These are phyloP conservation scores for Mesorhabditis sp. DNA, from an alignment of 2,888 invertebrate species.

Conservation along the genomic window DNA sequence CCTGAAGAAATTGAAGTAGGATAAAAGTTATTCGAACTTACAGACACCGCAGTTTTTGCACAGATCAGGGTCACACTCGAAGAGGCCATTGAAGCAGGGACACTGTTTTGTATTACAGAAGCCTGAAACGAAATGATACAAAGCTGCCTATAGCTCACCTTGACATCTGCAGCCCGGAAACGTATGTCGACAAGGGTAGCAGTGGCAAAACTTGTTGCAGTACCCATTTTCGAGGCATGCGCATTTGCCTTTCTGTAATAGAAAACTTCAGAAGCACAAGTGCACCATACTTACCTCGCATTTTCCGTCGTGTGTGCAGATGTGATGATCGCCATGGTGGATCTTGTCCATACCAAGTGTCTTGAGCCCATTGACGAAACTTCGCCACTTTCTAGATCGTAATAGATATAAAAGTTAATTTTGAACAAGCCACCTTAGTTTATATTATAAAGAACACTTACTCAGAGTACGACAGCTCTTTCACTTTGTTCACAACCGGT, in stretches of 20 bases:
- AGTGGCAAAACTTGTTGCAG: not conserved
- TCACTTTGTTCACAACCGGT: too few relatives aligned
- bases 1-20: too few relatives aligned
- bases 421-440: too few relatives aligned
- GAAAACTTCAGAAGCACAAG: conserved; percentile 1
- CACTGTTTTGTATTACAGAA: not conserved
- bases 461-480: too few relatives aligned
- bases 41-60: not conserved
- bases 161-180: not conserved
- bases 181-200: not conserved
- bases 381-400: too few relatives aligned
- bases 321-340: too few relatives aligned
- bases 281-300: too few relatives aligned
- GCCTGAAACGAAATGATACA: not conserved
- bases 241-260: not conserved
- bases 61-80: not conserved
- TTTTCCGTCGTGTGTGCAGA: too few relatives aligned
- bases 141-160: not conserved
- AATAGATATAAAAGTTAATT: too few relatives aligned
- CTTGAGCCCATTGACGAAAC: too few relatives aligned
- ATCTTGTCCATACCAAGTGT: too few relatives aligned
- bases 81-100: not conserved
- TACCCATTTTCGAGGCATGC: not conserved
- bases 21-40: not conserved
- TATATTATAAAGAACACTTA: too few relatives aligned